These are phyloP conservation scores for Drepana falcataria DNA, from an alignment of 2,888 invertebrate species.

Conservation along the genomic window DNA sequence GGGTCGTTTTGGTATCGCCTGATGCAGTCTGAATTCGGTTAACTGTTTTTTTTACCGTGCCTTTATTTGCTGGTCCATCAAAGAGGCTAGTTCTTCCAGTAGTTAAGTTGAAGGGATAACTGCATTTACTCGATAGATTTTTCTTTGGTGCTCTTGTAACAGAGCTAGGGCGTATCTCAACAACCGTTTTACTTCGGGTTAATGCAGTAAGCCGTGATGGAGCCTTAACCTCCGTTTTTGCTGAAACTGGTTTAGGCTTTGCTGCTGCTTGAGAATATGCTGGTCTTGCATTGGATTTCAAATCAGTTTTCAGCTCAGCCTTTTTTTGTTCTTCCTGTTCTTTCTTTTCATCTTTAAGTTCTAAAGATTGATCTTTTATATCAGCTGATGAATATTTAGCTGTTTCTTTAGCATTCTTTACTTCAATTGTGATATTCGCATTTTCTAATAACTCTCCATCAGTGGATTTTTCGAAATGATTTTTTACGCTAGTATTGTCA, in stretches of 20 bases:
- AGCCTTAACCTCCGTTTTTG: slow-evolving; percentile 56
- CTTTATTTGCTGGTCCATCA: slow-evolving; percentile 47
- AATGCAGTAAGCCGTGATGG: slow-evolving; percentile 39
- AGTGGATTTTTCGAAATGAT: slow-evolving; percentile 8
- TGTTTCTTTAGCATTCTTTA: slow-evolving; percentile 13
- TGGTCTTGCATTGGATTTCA: slow-evolving; percentile 43
- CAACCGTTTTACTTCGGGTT: slow-evolving; percentile 65
- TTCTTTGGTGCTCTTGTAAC: slow-evolving; percentile 48
- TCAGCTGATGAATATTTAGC: slow-evolving; percentile 7
- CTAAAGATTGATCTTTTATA: slow-evolving; percentile 31
- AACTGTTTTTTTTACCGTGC: slow-evolving; percentile 35
- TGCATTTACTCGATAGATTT: slow-evolving; percentile 61
- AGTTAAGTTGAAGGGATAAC: slow-evolving; percentile 73
- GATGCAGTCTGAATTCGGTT: slow-evolving; percentile 45
- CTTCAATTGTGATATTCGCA: too few relatives aligned
- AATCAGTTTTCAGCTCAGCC: slow-evolving; percentile 38
- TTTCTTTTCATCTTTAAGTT: slow-evolving; percentile 33
- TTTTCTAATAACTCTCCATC: too few relatives aligned
- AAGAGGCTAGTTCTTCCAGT: slow-evolving; percentile 69
- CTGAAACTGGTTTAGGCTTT: slow-evolving; percentile 56
- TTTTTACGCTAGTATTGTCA: slow-evolving; percentile 5
- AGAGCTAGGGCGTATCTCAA: slow-evolving; percentile 55
- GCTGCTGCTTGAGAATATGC: slow-evolving; percentile 76
- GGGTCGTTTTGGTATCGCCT: slow-evolving; percentile 47
- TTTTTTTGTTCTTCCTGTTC: slow-evolving; percentile 38